Evolutionary conservation across 2,888 invertebrate species (phyloP).

Genomic region (Polyploca ridens): DNA sequence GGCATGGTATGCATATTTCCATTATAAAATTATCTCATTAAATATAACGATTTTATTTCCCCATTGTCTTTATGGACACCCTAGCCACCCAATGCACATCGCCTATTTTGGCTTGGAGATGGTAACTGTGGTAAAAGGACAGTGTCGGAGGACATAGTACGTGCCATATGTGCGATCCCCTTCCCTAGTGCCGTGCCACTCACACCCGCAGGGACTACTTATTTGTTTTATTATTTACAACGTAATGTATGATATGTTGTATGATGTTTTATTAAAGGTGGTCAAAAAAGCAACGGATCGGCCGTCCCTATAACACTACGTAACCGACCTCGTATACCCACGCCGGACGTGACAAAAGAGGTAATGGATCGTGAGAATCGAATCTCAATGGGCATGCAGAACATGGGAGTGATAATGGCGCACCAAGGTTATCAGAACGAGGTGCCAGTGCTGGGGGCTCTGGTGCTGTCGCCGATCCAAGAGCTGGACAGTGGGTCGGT

Average conservation of each 20-base stretch:
- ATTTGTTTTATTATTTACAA: too few relatives aligned
- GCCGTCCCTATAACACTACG: slow-evolving; percentile 88
- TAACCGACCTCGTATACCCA: slow-evolving; percentile 94
- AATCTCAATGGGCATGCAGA: slow-evolving; percentile 81
- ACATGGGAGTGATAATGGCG: slow-evolving; percentile 89
- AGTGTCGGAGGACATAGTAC: too few relatives aligned
- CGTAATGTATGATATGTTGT: not conserved
- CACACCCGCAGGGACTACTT: too few relatives aligned
- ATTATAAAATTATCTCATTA: not conserved
- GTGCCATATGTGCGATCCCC: too few relatives aligned
- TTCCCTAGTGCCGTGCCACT: too few relatives aligned
- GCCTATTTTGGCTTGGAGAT: too few relatives aligned
- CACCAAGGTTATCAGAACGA: slow-evolving; percentile 87
- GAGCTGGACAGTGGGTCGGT: slow-evolving; percentile 92
- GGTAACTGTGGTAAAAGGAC: too few relatives aligned
- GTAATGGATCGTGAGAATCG: slow-evolving; percentile 89
- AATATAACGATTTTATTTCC: too few relatives aligned
- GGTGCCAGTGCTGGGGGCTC: slow-evolving; percentile 89
- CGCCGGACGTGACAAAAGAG: slow-evolving; percentile 94
- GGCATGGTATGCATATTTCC: slow-evolving; percentile 86
- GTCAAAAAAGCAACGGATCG: slow-evolving; percentile 88
- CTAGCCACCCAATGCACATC: too few relatives aligned
- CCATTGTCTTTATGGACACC: too few relatives aligned
- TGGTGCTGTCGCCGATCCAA: slow-evolving; percentile 92
- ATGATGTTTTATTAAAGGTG: slow-evolving; percentile 80